phyloP scores from a whole-genome alignment of 2,888 invertebrate species.

The Nymphalis urticae region DNA sequence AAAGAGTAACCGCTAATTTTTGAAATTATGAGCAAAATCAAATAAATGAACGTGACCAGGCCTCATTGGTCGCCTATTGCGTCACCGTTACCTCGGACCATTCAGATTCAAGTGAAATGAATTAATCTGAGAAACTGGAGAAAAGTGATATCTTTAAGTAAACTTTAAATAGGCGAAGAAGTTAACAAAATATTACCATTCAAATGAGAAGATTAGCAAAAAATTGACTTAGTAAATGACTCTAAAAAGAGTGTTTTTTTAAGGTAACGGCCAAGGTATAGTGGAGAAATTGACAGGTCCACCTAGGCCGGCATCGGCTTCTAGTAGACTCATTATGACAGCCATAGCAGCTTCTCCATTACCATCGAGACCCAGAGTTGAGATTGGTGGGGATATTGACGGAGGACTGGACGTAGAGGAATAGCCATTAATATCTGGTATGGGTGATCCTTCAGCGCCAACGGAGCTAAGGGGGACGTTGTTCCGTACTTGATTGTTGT shows the following conservation, averaged over 20 bases:
- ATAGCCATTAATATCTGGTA: constrained; percentile 55
- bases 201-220: too few relatives aligned
- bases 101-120: too few relatives aligned
- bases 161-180: too few relatives aligned
- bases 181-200: too few relatives aligned
- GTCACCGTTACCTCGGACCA: too few relatives aligned
- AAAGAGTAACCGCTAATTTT: too few relatives aligned
- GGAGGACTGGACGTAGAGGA: constrained; percentile 41
- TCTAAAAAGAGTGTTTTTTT: constrained; percentile 36
- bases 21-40: too few relatives aligned
- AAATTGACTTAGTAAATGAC: too few relatives aligned
- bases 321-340: constrained; percentile 93
- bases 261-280: constrained; percentile 92
- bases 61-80: too few relatives aligned
- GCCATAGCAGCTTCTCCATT: constrained; percentile 96
- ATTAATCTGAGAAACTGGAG: too few relatives aligned
- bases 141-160: too few relatives aligned
- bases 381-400: constrained; percentile 53
- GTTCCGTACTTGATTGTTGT: constrained; percentile 55
- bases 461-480: constrained; percentile 62
- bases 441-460: constrained; percentile 43
- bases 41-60: too few relatives aligned
- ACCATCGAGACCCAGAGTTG: constrained; percentile 81
- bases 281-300: constrained; percentile 93
- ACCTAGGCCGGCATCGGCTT: constrained; percentile 93